These are phyloP conservation scores for Pedetes capensis DNA, from an alignment of 2,113 vertebrate species.

Conservation along the genomic window DNA sequence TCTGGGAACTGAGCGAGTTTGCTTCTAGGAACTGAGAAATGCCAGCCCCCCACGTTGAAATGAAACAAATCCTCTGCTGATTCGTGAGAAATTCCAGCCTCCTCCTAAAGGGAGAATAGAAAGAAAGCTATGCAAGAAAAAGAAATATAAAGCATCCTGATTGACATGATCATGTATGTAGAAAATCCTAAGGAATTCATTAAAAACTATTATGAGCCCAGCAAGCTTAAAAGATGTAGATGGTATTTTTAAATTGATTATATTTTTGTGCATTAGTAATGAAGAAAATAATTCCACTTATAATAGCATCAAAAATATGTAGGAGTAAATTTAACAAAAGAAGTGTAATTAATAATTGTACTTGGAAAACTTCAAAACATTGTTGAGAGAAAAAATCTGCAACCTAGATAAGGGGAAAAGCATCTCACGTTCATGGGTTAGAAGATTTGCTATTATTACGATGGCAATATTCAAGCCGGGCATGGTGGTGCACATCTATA, in stretches of 20 bases:
- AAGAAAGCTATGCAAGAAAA: conserved; percentile 8
- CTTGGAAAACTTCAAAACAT: conserved; percentile 21
- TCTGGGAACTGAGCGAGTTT: conserved; percentile 77
- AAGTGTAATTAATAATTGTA: neutral
- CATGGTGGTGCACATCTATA: too few species aligned
- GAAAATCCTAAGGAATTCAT: conserved; percentile 25
- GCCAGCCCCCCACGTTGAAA: conserved; percentile 79
- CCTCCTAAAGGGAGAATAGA: conserved; percentile 66
- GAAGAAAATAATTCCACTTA: conserved; percentile 33
- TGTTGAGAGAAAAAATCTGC: conserved; percentile 26
- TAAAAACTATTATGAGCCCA: conserved; percentile 7
- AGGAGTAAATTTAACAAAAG: conserved; percentile 13
- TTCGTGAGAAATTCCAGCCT: conserved; percentile 58
- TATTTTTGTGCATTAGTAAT: conserved; percentile 30
- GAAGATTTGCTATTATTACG: too few species aligned
- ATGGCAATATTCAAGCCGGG: neutral
- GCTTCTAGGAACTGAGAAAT: conserved; percentile 79
- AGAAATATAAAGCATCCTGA: conserved; percentile 34
- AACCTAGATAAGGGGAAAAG: too few species aligned
- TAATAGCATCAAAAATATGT: conserved; percentile 14
- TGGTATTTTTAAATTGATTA: neutral
- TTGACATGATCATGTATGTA: neutral
- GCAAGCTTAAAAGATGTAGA: conserved; percentile 10
- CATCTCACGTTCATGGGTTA: too few species aligned
- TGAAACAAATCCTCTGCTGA: conserved; percentile 72